Evolutionary conservation across 2,797 vertebrate species (phyloP), one percentile per base, ranked within the genome.

Genomic region (Huso huso): DNA sequence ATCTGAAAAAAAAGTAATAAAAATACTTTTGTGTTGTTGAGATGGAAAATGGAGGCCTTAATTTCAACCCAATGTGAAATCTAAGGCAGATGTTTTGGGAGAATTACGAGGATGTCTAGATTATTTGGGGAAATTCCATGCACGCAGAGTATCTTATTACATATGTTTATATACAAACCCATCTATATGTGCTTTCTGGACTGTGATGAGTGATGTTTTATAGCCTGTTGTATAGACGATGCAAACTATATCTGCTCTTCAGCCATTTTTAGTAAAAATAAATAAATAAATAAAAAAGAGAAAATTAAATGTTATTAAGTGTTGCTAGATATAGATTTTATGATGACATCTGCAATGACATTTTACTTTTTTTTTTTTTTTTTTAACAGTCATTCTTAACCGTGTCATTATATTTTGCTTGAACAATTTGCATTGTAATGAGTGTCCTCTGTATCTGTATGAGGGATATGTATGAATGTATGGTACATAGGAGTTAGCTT

Each of bases 111-210:
- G 91, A 87, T 81, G 84, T 84, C 90, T 85, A 88, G 83, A 91
- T 90, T 85, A 91, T 82, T 88, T 79, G 86, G 88, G 88, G 85
- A 93, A 91, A 87, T 90, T 90, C 92, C 92, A 94, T 97, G 96
- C 95, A 97, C 94, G 94, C 92, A 92, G 92, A 93, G 89, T 94
- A 95, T 94, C 93, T 95, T 95, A 97, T 89, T 92, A 94, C 95
- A 95, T 95, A 93, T 96, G 95, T 99, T 99, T 96, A 94, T 97
- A 96, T 95, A 94, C 84, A 92, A 94, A 90, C 92, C 95, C 94
- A 96, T 96, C 94, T 98, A 94, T 93, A 93, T 97, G 95, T 97
- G 95, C 94, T 98, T 97, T 97, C 95, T 97, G 95, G 92, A 99
- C 95, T 92, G 96, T 97, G 93, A 93, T 91, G 93, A 94, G 94